Base-by-base conservation (phyloP, 2,113 vertebrate species). In the Corythoichthys intestinalis region DNA sequence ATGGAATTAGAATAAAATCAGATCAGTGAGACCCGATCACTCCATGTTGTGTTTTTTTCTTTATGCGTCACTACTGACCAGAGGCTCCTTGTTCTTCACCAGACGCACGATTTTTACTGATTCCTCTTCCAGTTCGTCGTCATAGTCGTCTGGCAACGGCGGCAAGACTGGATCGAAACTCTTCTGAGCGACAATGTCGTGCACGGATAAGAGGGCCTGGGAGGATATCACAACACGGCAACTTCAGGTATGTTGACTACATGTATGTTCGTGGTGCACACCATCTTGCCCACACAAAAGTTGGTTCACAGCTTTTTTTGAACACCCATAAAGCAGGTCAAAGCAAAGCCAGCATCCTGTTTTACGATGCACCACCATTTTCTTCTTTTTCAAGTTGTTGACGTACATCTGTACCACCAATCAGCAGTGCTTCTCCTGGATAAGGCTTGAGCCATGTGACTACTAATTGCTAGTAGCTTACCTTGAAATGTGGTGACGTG, bases 41-140 rank as follows among this genome's bases (percentile, higher is more conserved):
- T 15, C 4, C 15, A n/a, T 39, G 4, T 38, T 46, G n/a, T 12
- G 13, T 46, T 46, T 46, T 38, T 28, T 28, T 28, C 20, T 35
- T 3, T 39, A n/a, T 2, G 63, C 35, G 53, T 12, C 41, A 20
- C 28, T 50, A 46, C 89, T 62, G 90, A 98, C 96, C 94, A 98
- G 82, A 1, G 96, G 97, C 69, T 98, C 97, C 85, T 96, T 98
- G 86, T 97, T 98, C 87, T 98, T 98, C 79, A 98, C 97, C 73
- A 98, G 90, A 0, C 95, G 92, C 63, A 98, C 95, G 1, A 98
- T 98, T 92, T 98, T 98, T 87, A 98, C 95, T 0, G 97, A 98
- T 80, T 98, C 97, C 77, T 98, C 97, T 46, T 98, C 95, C 80
- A 98, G 92, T 78, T 98, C 95, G 3, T 97, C 95, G 0, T 95